Conservation (phyloP, 2,888 invertebrate species). For the Cyrtodaria siliqua region DNA sequence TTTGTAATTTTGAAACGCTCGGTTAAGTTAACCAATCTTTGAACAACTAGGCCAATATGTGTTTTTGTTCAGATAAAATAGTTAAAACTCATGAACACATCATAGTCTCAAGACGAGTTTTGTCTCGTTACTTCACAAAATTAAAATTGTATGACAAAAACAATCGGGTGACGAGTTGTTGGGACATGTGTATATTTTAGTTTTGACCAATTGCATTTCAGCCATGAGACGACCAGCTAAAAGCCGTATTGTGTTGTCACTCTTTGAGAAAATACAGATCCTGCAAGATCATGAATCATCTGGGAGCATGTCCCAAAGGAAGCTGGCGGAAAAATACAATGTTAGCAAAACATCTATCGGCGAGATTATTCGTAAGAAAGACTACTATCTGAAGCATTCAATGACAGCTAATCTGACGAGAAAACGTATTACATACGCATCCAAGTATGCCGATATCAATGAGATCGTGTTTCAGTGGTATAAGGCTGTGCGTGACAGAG, state of each 20-base stretch:
- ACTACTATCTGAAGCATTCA: conserved; percentile 23
- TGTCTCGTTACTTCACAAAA: too few species aligned
- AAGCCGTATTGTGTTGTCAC: conserved; percentile 14
- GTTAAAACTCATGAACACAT: too few species aligned
- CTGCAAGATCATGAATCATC: conserved; percentile 27
- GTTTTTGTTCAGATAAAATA: too few species aligned
- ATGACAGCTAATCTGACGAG: conserved; percentile 29
- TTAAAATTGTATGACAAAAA: too few species aligned
- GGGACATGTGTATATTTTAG: too few species aligned
- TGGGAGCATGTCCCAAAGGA: conserved; percentile 13
- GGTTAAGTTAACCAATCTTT: too few species aligned
- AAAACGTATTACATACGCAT: conserved; percentile 20
- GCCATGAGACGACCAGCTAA: not conserved
- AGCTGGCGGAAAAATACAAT: conserved; percentile 35
- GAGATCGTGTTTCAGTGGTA: conserved; percentile 40
- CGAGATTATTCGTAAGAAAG: conserved; percentile 25
- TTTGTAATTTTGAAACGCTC: too few species aligned
- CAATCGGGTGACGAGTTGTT: too few species aligned
- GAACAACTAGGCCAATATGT: too few species aligned
- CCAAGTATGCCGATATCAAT: conserved; percentile 36
- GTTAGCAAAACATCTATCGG: conserved; percentile 39
- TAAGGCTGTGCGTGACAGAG: conserved; percentile 20
- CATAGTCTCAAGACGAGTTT: too few species aligned
- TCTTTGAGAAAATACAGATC: conserved; percentile 36
- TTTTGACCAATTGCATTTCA: not conserved